Percentiles rank a stretch among this genome's conserved stretches.
phyloP scores from a whole-genome alignment of 2,888 invertebrate species.

The Standfussiana lucernea region DNA sequence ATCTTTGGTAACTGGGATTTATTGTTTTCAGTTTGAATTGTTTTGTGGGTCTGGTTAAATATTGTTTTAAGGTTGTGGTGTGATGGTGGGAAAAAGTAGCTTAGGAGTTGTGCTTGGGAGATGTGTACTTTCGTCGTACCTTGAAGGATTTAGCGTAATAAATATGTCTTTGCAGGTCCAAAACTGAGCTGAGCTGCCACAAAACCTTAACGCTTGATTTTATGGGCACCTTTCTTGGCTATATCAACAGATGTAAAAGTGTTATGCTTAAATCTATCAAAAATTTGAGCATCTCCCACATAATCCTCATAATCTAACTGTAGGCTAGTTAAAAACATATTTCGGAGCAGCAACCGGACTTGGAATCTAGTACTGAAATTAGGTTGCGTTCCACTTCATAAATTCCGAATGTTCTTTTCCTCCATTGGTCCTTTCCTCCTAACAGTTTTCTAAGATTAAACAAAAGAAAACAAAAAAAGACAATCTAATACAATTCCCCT shows the following conservation, averaged over 20 bases:
- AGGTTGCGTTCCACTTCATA: not conserved
- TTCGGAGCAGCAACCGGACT: not conserved
- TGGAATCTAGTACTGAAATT: not conserved
- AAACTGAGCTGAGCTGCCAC: not conserved
- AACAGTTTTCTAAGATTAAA: constrained; percentile 3
- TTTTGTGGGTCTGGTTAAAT: constrained; percentile 45
- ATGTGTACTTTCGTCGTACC: not conserved
- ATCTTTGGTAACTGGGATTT: constrained; percentile 61
- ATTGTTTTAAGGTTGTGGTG: constrained; percentile 32
- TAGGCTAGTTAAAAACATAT: not conserved
- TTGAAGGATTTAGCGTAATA: not conserved
- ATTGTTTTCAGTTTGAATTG: constrained; percentile 64
- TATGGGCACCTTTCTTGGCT: not conserved
- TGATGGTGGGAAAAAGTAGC: not conserved
- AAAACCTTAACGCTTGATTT: not conserved
- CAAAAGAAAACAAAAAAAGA: constrained; percentile 25
- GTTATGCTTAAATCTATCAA: not conserved
- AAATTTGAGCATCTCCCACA: not conserved
- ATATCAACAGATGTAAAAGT: not conserved
- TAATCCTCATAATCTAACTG: not conserved
- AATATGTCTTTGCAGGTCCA: not conserved
- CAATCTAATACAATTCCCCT: constrained; percentile 21
- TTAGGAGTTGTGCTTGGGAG: not conserved
- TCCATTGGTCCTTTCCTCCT: not conserved
- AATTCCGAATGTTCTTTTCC: not conserved